Conservation (phyloP, 2,797 vertebrate species). For the Nasua narica region DNA sequence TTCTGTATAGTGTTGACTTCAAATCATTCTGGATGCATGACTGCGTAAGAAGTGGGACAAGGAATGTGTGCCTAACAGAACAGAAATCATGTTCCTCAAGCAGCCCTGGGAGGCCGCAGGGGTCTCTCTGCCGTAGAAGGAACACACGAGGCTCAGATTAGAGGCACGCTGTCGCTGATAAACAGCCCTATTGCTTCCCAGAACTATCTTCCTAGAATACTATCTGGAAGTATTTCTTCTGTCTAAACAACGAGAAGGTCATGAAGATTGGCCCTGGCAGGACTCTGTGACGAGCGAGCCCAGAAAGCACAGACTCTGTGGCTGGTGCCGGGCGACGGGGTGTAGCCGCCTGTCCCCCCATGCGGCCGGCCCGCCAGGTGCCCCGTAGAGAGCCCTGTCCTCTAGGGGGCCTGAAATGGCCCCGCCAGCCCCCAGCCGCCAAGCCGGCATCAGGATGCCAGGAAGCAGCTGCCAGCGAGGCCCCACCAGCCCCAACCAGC, state of each 20-base stretch:
- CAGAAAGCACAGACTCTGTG: neutral
- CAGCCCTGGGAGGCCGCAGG: neutral
- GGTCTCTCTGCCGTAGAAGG: neutral
- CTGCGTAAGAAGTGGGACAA: neutral
- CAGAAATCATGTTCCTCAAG: neutral
- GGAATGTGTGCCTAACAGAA: too few species aligned
- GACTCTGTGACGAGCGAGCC: too few species aligned
- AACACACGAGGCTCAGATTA: neutral
- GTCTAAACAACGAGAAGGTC: neutral
- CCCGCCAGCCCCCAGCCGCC: neutral
- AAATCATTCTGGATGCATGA: neutral
- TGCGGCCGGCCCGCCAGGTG: neutral
- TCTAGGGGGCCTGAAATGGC: neutral
- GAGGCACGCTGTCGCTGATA: neutral
- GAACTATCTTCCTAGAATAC: neutral
- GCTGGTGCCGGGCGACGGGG: fast-evolving
- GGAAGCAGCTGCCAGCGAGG: neutral
- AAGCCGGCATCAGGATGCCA: neutral
- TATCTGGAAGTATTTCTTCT: neutral
- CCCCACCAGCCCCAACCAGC: neutral
- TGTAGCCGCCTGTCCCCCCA: neutral
- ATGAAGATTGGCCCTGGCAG: neutral
- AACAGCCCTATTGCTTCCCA: neutral
- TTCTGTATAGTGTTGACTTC: neutral
- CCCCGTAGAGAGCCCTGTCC: neutral